Percentiles rank a stretch among this genome's conserved stretches.
These are phyloP conservation scores for Dysidea cf. avara DNA, from an alignment of 37 sponge, comb jelly and placozoan species.

Conservation along the genomic window DNA sequence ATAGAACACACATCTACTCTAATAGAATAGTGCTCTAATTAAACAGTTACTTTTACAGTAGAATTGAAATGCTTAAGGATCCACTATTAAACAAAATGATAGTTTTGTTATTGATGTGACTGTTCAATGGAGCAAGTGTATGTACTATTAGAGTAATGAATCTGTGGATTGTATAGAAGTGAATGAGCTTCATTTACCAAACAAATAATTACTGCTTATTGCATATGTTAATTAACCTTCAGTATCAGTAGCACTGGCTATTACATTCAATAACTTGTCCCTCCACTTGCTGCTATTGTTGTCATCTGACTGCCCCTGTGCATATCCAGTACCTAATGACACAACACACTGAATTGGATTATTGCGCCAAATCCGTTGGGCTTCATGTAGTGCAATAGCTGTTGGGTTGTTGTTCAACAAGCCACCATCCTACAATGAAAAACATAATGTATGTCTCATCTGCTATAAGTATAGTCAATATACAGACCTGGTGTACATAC, in stretches of 20 bases:
- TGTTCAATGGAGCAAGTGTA: no score
- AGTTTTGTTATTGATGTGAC: no score
- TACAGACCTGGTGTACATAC: slow-evolving; percentile 52
- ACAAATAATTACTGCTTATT: no score
- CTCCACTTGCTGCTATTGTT: slow-evolving; percentile 32
- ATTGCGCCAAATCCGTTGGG: slow-evolving; percentile 71
- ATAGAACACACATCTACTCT: no score
- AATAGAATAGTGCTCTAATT: no score
- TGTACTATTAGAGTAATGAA: no score
- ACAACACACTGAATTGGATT: slow-evolving; percentile 79
- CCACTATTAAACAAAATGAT: no score
- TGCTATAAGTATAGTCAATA: no score
- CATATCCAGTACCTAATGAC: slow-evolving; percentile 83
- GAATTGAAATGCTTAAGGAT: no score
- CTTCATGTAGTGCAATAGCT: slow-evolving; percentile 86
- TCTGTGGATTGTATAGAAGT: no score
- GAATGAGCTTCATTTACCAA: no score
- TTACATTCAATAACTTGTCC: slow-evolving; percentile 69
- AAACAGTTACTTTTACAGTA: no score
- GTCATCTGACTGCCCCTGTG: not conserved
- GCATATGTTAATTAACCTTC: slow-evolving; percentile 43
- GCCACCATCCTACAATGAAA: slow-evolving; percentile 77
- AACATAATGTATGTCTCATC: not conserved
- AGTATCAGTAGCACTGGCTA: slow-evolving; percentile 81
- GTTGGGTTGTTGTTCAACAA: slow-evolving; percentile 85